Base-by-base conservation (phyloP, 2,888 invertebrate species). In the Rhagium mordax region DNA sequence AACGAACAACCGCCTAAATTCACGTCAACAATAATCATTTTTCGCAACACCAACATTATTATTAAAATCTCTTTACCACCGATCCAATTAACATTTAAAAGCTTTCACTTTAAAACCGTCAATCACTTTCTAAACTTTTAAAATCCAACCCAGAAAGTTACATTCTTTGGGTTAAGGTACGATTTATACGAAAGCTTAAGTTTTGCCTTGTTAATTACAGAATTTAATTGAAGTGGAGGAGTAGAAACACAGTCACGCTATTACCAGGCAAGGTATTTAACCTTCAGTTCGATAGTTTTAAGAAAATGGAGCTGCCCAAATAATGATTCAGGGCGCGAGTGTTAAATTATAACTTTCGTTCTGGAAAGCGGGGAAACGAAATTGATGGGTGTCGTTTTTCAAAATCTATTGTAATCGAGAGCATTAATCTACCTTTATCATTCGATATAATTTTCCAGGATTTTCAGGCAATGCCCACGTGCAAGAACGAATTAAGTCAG, bases 191-290 rank as follows among this genome's bases (percentile, higher is more conserved):
- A 41, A 21, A 55, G 55, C 72, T 66, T 66, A 66, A 60, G 74
- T 77, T 74, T 72, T 66, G 51, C 74, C 75, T 74, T 76, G 79
- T 82, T 82, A 82, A 82, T 82, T 82, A 78, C 78, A 74, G 78
- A 78, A 74, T 78, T 82, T 82, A 82, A 82, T 82, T 82, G 81
- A 78, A 80, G 80, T 76, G 79, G 79, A 80, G 79, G 70, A 81
- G 78, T 76, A 73, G 76, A 74, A 74, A 72, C 71, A 62, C 70
- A 79, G 81, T 82, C 81, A 82, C 82, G 82, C 82, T 74, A 82
- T 74, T 70, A 66, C 69, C 66, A 71, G 73, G 74, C 67, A 76
- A 74, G 76, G 78, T 77, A 74, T 81, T 78, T 77, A 79, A 79
- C 81, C 81, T 81, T 81, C 81, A 51, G 47, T 29, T 65, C 29